Conservation (phyloP, 2,113 vertebrate species). For the Brachyhypopomus occidentalis region DNA sequence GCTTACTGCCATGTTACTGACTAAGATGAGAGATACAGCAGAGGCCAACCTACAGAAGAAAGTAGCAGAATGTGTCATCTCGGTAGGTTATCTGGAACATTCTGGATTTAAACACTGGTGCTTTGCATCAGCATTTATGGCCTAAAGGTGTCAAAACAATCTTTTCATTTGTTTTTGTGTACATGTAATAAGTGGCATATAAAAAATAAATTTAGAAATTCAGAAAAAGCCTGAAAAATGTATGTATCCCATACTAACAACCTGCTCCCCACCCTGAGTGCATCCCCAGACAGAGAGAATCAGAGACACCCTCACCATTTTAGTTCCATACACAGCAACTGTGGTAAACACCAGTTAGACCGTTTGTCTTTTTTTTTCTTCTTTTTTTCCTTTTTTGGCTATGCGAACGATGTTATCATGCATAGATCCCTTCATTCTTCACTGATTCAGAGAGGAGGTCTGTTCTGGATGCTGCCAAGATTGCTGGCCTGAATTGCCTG, state of each 20-base stretch:
- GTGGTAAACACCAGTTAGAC: conserved; percentile 16
- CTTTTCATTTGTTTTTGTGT: not conserved
- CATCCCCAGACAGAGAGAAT: not conserved
- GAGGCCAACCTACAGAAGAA: conserved; percentile 81
- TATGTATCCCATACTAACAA: not conserved
- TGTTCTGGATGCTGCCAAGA: conserved; percentile 79
- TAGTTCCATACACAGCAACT: conserved; percentile 5
- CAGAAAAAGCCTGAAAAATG: not conserved
- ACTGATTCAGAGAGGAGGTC: conserved; percentile 82
- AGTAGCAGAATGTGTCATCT: conserved; percentile 84
- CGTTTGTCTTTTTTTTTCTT: conserved; percentile 24
- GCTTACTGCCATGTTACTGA: conserved; percentile 82
- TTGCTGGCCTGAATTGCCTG: conserved; percentile 79
- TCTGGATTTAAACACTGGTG: not conserved
- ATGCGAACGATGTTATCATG: conserved; percentile 35
- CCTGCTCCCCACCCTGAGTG: not conserved
- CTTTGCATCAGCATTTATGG: not conserved
- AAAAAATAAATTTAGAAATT: not conserved
- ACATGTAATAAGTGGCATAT: not conserved
- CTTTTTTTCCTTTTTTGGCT: conserved; percentile 18
- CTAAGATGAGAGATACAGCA: conserved; percentile 82
- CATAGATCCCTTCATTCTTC: conserved; percentile 81
- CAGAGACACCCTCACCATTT: not conserved
- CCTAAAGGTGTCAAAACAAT: not conserved
- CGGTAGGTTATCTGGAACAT: conserved; percentile 71